Base-by-base conservation (phyloP, 2,888 invertebrate genomes). In the Cacoxenus indagator region DNA sequence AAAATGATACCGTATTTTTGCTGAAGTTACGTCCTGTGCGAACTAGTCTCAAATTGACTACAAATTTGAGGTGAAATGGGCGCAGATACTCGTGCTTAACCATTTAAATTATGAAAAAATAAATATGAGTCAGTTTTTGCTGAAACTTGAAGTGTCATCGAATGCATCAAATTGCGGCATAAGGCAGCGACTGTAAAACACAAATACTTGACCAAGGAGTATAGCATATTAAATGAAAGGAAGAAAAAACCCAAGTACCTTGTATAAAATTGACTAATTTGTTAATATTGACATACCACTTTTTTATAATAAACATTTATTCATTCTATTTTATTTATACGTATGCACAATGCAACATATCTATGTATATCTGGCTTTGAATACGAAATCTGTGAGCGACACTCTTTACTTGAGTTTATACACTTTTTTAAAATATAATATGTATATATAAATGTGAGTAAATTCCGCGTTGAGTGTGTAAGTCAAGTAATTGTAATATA, bases 251-350 rank as follows among this genome's bases (percentile, higher is more conserved):
- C 80, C 83, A 80, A 83, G 80, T 80, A 80, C 80, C 80, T 80
- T 79, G 59, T 61, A 80, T 80, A 81, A 75, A 76, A 76, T 70
- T 81, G 76, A 79, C 79, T 81, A 74, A 81, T 74, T 74, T 72
- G 26, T 14, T 48, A 17, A 48, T 75, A 68, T n/a, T 73, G 24
- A 54, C 19, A 48, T 2, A 48, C 9, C 8, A 65, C 71, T 64
- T 68, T 55, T 65, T 2, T 19, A 29, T 37, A 69, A 62, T 66
- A 9, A 59, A 11, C 4, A 8, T 37, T 11, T 37, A 37, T 37
- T 11, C 37, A 37, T 37, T 11, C 37, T 57, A 54, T 69, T 14
- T 24, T 59, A 31, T 61, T 9, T 27, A 37, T 22, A 61, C 31
- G n/a, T 31, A 59, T 19, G 31, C 22, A 22, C 19, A 37, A 37